phyloP scores from a whole-genome alignment of 2,113 vertebrate species.

The Setophaga coronata region DNA sequence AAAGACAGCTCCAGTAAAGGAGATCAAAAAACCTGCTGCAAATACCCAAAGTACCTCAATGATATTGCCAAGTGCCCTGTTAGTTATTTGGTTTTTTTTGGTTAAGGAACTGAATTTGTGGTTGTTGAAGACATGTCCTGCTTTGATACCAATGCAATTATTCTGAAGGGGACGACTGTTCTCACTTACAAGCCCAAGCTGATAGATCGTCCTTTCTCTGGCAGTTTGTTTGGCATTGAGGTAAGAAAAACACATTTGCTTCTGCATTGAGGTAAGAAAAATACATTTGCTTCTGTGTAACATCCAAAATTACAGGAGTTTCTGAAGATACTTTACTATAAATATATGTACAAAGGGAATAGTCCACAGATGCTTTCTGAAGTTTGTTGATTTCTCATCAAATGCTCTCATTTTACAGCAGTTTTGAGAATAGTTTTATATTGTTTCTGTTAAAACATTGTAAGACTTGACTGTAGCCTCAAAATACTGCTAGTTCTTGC shows the following conservation, averaged over 20 bases:
- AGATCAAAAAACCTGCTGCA: background rate
- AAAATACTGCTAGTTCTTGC: background rate
- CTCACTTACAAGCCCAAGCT: constrained; percentile 95
- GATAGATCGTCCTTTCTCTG: constrained; percentile 91
- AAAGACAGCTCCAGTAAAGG: background rate
- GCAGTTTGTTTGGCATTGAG: constrained; percentile 93
- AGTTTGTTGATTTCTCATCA: background rate
- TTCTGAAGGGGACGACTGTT: constrained; percentile 96
- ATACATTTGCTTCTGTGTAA: background rate
- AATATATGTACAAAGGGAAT: background rate
- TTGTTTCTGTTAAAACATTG: background rate
- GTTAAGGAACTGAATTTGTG: constrained; percentile 95
- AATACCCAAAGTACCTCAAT: background rate
- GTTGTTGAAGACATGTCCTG: constrained; percentile 93
- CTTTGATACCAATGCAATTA: constrained; percentile 89
- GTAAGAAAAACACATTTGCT: constrained; percentile 64
- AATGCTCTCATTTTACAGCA: background rate
- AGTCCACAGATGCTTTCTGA: background rate
- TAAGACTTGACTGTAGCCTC: background rate
- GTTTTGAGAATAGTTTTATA: background rate
- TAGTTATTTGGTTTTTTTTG: background rate
- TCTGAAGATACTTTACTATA: background rate
- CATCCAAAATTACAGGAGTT: background rate
- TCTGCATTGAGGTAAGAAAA: constrained; percentile 86
- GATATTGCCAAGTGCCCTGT: background rate